phyloP scores from a whole-genome alignment of 2,113 vertebrate genomes.

The Oenanthe oenanthe region DNA sequence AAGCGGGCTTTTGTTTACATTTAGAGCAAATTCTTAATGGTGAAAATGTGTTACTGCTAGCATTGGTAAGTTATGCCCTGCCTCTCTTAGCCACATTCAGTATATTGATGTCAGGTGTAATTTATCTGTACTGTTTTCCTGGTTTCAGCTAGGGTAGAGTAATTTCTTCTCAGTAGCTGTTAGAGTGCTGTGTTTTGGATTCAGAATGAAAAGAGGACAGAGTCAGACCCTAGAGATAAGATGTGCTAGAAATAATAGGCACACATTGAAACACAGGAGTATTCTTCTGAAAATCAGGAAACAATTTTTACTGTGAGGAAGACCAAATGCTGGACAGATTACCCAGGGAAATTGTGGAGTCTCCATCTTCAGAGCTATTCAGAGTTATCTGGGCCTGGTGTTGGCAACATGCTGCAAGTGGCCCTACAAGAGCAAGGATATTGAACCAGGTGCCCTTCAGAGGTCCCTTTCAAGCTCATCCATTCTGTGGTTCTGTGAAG shows the following conservation, averaged over 20 bases:
- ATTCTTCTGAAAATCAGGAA: neutral
- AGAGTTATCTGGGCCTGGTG: neutral
- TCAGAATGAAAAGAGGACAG: fast-evolving
- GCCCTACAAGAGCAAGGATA: neutral
- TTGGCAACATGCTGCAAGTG: neutral
- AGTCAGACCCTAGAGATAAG: neutral
- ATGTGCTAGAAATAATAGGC: neutral
- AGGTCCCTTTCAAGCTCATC: neutral
- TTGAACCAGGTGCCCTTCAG: neutral
- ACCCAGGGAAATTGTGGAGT: neutral
- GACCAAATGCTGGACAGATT: neutral
- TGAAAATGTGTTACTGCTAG: neutral
- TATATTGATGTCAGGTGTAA: neutral
- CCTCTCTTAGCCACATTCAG: neutral
- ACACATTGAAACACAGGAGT: neutral
- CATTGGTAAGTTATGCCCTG: neutral
- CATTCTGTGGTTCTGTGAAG: neutral
- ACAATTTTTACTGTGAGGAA: neutral
- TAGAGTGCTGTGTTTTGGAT: neutral
- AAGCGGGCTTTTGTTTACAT: neutral
- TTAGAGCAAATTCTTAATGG: neutral
- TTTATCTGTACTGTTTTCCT: neutral
- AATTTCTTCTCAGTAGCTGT: neutral
- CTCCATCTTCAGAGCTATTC: neutral
- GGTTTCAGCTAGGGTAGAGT: neutral